These are phyloP conservation scores for Lepidochitona cinerea DNA, from an alignment of 2,888 invertebrate species.

Conservation along the genomic window DNA sequence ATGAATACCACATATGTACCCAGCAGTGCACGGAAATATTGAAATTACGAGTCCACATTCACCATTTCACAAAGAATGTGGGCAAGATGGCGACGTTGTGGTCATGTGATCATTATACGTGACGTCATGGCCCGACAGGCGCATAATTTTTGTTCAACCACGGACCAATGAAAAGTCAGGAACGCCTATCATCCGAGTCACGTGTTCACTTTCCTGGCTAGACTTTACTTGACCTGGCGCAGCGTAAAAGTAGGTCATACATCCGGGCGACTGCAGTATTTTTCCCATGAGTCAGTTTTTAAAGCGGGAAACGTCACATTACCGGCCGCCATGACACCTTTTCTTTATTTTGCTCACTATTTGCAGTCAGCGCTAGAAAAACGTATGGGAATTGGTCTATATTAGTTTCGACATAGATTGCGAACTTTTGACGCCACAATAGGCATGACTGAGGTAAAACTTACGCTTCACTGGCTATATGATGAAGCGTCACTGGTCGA, in stretches of 20 bases:
- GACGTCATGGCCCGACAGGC: background rate
- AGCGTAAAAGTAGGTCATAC: background rate
- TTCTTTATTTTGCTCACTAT: background rate
- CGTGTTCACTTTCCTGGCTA: background rate
- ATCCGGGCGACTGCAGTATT: background rate
- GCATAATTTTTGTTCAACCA: background rate
- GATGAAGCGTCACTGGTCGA: too few species aligned
- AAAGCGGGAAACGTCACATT: background rate
- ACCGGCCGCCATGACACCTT: background rate
- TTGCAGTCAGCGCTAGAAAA: too few species aligned
- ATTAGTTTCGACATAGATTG: too few species aligned
- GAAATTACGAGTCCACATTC: background rate
- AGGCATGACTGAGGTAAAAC: too few species aligned
- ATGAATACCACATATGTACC: background rate
- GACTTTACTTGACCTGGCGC: background rate
- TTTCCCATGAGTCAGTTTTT: background rate
- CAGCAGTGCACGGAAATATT: background rate
- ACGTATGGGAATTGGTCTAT: too few species aligned
- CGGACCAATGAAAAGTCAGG: background rate
- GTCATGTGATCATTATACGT: background rate
- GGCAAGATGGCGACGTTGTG: background rate
- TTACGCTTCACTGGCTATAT: too few species aligned
- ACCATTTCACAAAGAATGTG: background rate
- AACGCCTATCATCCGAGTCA: background rate
- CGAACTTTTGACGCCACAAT: too few species aligned